phyloP scores from a whole-genome alignment of 2,113 vertebrate species.

The mouse (Mus musculus) region GRCm39 chr19:29212001-29212500 shows the following conservation, averaged over 20 bases:
- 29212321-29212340: neutral
- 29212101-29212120: neutral
- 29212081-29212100: neutral
- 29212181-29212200: neutral
- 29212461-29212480: too few species aligned
- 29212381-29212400: too few species aligned
- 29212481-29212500: neutral
- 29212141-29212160: slow-evolving; percentile 19
- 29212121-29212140: neutral
- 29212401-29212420: too few species aligned
- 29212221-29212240: neutral
- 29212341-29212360: too few species aligned
- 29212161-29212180: neutral
- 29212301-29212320: neutral
- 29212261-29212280: slow-evolving; percentile 30
- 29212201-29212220: neutral
- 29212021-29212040: neutral
- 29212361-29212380: too few species aligned
- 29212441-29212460: too few species aligned
- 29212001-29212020: neutral
- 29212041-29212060: neutral
- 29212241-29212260: slow-evolving; percentile 11
- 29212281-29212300: neutral
- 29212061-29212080: neutral
- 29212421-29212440: too few species aligned